Base-by-base conservation (phyloP, 2,797 vertebrate genomes). In the Sebastes melanostomus region DNA sequence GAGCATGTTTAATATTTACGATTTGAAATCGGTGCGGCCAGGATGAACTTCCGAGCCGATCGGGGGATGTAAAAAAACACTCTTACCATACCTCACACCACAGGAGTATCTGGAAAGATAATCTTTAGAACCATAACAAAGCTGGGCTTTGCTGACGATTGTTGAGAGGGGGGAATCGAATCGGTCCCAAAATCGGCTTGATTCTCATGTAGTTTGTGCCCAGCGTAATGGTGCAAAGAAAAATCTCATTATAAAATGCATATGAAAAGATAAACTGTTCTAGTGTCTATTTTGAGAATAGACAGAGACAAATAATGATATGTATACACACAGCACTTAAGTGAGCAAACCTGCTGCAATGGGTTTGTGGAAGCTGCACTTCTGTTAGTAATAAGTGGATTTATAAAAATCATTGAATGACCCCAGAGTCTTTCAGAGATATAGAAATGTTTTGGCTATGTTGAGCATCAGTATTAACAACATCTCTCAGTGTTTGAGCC, bases 401-500 rank as follows among this genome's bases (percentile, higher is more conserved):
- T 63, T 13, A 24, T 36, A 12, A 34, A 67, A 24, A 69, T 54
- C n/a, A 60, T 24, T 56, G 42, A 3, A 58, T n/a, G 34, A 73
- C 50, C 11, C 20, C 7, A 14, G n/a, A 56, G 30, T 60, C 29
- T n/a, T 55, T 46, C 0, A 24, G 32, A 52, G 14, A 62, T 42
- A 55, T 55, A 4, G 0, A 32, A 52, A 74, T 66, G 30, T 70
- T 66, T 78, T 68, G 42, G 54, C 63, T 20, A 6, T 25, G 14
- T 14, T 67, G 27, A 76, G 50, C 18, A 18, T 56, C 59, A 42
- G 32, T 66, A 22, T 69, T 36, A 30, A 46, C 34, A 72, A 11
- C 42, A 52, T 70, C 13, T 60, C 30, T 42, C 24, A 60, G 36
- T 66, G 71, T 75, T 60, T 83, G 65, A 80, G 67, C 58, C 62